Evolutionary conservation across 2,113 vertebrate genomes (phyloP), one percentile per base, ranked within the genome.

Genomic region (Trichomycterus rosablanca): DNA sequence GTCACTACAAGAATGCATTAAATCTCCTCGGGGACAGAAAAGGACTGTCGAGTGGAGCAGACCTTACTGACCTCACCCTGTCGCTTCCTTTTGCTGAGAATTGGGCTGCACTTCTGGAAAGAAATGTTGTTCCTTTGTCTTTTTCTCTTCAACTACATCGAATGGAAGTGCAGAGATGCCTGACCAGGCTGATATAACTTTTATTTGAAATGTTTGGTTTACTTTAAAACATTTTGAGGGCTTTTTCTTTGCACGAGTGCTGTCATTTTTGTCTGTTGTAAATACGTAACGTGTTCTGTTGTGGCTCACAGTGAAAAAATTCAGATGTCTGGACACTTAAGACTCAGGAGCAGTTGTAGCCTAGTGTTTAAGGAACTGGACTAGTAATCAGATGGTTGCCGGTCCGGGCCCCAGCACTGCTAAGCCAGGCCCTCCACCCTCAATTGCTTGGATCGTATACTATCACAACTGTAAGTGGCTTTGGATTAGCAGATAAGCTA

Each of bases 41-140:
- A 87, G 88, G 78, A 72, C 87, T 1, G 94, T 92, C 0, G 96
- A 99, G 78, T 94, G 95, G 56, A 94, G 91, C 87, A 94, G 94
- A 55, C 96, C 95, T 2, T 93, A 97, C 74, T 97, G 93, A 98
- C 87, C 76, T 68, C 6, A 3, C 65, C 20, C 4, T 68, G 55
- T 71, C 81, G 77, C 76, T 77, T 80, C 65, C 74, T 72, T 9
- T 50, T 24, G 78, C 72, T 53, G 66, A 49, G 35, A 68, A 63
- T 43, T 14, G 54, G 62, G 54, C 63, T 59, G 19, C 66, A 24
- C 60, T 71, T 83, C 75, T 53, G 18, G 82, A 84, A 78, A 48
- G 71, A 73, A 78, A 40, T 68, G 60, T 70, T 70, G 63, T 73
- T 75, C 70, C 46, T 79, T 81, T 79, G 76, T 81, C 34, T 3